A percentile compares a stretch with the other conserved stretches of the same genome.
Evolutionary conservation across 1,140 invertebrate genomes (phyloP).

Genomic region (Aphelinus certus): DNA sequence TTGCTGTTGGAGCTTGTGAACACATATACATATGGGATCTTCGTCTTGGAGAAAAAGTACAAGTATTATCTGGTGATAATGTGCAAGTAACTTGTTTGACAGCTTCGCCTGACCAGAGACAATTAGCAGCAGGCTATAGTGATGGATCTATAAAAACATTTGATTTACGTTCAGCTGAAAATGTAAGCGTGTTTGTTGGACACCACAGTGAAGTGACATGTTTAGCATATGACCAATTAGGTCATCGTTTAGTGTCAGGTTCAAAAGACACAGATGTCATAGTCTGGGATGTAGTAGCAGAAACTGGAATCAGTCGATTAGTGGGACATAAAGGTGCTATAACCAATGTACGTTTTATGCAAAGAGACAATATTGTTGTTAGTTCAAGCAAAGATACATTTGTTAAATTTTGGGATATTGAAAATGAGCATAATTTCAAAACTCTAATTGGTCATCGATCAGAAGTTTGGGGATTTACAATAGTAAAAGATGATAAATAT

Average conservation of each 20-base stretch:
- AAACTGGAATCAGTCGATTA: slow-evolving; percentile 87
- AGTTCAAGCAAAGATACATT: slow-evolving; percentile 94
- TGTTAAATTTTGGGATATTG: slow-evolving; percentile 97
- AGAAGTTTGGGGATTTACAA: slow-evolving; percentile 86
- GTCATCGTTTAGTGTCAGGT: slow-evolving; percentile 85
- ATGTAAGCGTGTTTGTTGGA: slow-evolving; percentile 83
- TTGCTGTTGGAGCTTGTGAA: slow-evolving; percentile 91
- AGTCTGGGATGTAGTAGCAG: slow-evolving; percentile 93
- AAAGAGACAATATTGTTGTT: slow-evolving; percentile 80
- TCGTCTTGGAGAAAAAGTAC: slow-evolving; percentile 86
- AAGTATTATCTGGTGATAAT: slow-evolving; percentile 81
- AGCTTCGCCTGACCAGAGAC: slow-evolving; percentile 76
- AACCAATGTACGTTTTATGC: slow-evolving; percentile 88
- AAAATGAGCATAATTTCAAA: slow-evolving; percentile 94
- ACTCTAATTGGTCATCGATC: slow-evolving; percentile 85
- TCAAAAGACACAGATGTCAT: slow-evolving; percentile 94
- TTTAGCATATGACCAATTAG: slow-evolving; percentile 82
- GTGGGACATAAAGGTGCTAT: slow-evolving; percentile 92
- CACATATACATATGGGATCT: slow-evolving; percentile 95
- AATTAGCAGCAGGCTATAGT: slow-evolving; percentile 89
- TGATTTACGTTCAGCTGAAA: slow-evolving; percentile 75
- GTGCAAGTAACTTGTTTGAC: slow-evolving; percentile 78
- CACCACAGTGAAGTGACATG: slow-evolving; percentile 88
- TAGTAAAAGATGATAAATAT: slow-evolving; percentile 81
- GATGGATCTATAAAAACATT: slow-evolving; percentile 91